phyloP scores from a whole-genome alignment of 2,797 vertebrate species.

The Tenualosa ilisha region DNA sequence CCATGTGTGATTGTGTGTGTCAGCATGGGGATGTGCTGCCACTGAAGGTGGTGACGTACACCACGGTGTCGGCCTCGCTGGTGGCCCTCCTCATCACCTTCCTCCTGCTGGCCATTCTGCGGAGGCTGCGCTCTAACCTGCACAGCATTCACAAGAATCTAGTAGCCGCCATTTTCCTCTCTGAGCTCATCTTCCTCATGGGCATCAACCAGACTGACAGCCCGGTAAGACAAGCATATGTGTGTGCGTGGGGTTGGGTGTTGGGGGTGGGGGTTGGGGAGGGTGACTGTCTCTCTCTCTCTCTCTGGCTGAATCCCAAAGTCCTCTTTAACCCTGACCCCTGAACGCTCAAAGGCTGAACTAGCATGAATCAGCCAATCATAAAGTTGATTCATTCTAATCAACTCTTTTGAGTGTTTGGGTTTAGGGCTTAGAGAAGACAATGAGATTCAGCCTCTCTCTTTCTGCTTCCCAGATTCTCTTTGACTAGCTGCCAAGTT shows the following conservation, averaged over 20 bases:
- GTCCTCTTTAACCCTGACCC: too few relatives aligned
- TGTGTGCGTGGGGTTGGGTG: too few relatives aligned
- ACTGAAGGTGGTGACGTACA: constrained; percentile 83
- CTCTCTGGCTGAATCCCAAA: too few relatives aligned
- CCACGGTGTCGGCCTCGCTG: constrained; percentile 75
- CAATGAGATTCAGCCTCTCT: too few relatives aligned
- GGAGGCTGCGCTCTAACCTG: constrained; percentile 79
- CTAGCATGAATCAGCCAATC: too few relatives aligned
- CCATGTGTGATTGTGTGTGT: background rate
- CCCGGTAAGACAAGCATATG: constrained; percentile 69
- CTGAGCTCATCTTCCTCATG: constrained; percentile 82
- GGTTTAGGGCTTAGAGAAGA: too few relatives aligned
- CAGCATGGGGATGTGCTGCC: constrained; percentile 87
- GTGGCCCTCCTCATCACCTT: constrained; percentile 81
- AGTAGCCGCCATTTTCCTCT: constrained; percentile 78
- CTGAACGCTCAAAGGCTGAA: too few relatives aligned
- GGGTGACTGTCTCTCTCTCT: too few relatives aligned
- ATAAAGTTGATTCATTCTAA: too few relatives aligned
- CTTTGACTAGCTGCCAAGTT: background rate
- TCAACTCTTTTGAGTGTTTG: too few relatives aligned
- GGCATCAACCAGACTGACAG: constrained; percentile 85
- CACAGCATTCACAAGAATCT: constrained; percentile 84
- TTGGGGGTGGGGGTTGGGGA: too few relatives aligned
- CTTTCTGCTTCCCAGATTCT: too few relatives aligned
- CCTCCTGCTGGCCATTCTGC: constrained; percentile 74